phyloP scores from a whole-genome alignment of 2,888 invertebrate species.

The Amorpha juglandis region DNA sequence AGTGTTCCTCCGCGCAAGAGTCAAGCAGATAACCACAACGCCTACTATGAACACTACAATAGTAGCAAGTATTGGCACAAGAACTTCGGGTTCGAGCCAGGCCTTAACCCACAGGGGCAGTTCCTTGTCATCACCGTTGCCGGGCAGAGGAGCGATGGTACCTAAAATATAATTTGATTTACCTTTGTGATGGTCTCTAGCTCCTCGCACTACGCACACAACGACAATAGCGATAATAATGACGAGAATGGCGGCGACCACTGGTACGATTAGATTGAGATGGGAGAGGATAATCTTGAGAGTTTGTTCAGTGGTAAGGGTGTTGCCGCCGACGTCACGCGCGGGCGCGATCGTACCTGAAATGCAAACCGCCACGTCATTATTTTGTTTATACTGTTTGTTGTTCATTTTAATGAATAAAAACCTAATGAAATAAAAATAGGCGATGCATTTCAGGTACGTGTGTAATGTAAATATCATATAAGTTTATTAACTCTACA shows the following conservation, averaged over 20 bases:
- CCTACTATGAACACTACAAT: constrained; percentile 95
- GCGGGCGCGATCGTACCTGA: constrained; percentile 97
- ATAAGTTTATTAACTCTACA: neutral
- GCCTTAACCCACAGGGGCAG: constrained; percentile 91
- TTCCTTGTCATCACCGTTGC: constrained; percentile 82
- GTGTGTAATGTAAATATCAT: constrained; percentile 27
- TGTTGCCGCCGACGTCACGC: constrained; percentile 89
- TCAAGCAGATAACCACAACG: constrained; percentile 95
- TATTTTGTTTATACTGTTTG: constrained; percentile 27
- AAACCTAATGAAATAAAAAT: constrained; percentile 31
- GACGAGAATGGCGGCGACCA: constrained; percentile 95
- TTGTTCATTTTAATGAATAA: constrained; percentile 22
- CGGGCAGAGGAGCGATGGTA: constrained; percentile 91
- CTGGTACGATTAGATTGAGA: constrained; percentile 96
- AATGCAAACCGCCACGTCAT: constrained; percentile 81
- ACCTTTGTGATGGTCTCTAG: constrained; percentile 94
- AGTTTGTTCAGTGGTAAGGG: constrained; percentile 91
- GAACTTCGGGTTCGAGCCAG: constrained; percentile 95
- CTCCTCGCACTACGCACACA: constrained; percentile 95
- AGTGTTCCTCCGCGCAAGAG: constrained; percentile 92
- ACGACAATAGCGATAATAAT: constrained; percentile 96
- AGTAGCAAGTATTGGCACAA: constrained; percentile 95
- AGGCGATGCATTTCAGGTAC: constrained; percentile 82
- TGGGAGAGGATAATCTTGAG: constrained; percentile 94
- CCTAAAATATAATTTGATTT: constrained; percentile 81